Base-by-base conservation (phyloP, 2,888 invertebrate genomes). In the Pemphredon lugubris region DNA sequence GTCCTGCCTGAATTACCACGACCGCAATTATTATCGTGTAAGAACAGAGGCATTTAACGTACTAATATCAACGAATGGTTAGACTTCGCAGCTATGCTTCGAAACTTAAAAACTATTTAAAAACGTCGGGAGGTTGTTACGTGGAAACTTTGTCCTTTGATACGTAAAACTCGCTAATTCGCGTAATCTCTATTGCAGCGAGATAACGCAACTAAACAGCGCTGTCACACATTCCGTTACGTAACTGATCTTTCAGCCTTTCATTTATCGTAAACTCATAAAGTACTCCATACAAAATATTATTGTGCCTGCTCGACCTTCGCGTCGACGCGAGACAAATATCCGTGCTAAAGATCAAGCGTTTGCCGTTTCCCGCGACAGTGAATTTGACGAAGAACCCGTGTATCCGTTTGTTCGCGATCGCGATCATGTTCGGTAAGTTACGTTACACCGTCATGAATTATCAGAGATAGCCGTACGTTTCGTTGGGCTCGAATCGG, bases 181-280 rank as follows among this genome's bases (percentile, higher is more conserved):
- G n/a, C n/a, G n/a, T n/a, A n/a, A n/a, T 34, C 34, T n/a, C 3
- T 34, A 4, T n/a, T 11, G n/a, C 34, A 34, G n/a, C 34, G 34
- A n/a, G 34, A 34, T 34, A 34, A 34, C 1, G n/a, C 9, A 34
- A 34, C n/a, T 54, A 53, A 69, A 69, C 34, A 14, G 63, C 70
- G 50, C 34, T 20, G 71, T 57, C 61, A 44, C 13, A 47, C 51
- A 18, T 9, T 11, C 21, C 18, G 39, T 70, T 72, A 59, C 50
- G 50, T 60, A 72, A 72, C 45, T 45, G 57, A 59, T 59, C 58
- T 72, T 64, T 70, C 61, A 64, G 64, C 44, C 64, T 59, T 44
- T 61, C 53, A 60, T 71, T 71, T 69, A 61, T 69, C 60, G 44
- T 42, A 42, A 47, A 53, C 57, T 69, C 60, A 40, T 42, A 42